Percentiles rank a stretch among this genome's conserved stretches.
Evolutionary conservation across 64 coral and sea anemone species (phyloP).

Genomic region (Dendronephthya gigantea): DNA sequence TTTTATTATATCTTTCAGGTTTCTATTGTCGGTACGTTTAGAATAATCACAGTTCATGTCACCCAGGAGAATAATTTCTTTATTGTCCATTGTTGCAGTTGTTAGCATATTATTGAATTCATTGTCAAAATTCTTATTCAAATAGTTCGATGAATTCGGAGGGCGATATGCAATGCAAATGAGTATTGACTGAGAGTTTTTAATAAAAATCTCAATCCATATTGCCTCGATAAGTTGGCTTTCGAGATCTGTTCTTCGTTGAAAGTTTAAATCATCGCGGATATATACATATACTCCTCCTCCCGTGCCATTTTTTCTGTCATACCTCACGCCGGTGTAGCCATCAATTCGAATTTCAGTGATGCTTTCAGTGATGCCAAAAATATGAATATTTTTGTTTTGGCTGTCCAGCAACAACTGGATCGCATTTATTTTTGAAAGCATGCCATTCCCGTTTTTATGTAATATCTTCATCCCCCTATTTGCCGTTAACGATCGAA

Average conservation of each 20-base stretch:
- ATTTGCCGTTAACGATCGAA: too few species aligned
- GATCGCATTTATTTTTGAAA: not conserved
- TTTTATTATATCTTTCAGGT: conserved; percentile 15
- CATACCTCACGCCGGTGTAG: not conserved
- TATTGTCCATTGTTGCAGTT: not conserved
- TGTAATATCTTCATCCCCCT: too few species aligned
- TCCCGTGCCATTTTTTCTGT: too few species aligned
- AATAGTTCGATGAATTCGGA: not conserved
- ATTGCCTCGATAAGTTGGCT: too few species aligned
- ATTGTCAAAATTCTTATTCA: conserved; percentile 11
- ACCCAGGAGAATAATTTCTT: conserved; percentile 2
- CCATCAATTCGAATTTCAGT: not conserved
- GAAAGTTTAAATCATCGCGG: too few species aligned
- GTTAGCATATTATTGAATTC: not conserved
- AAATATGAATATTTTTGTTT: not conserved
- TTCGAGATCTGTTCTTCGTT: too few species aligned
- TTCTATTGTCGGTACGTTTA: conserved; percentile 2
- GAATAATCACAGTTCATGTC: conserved; percentile 15
- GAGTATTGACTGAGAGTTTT: conserved; percentile 1
- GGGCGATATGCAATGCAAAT: conserved; percentile 12
- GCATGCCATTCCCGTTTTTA: too few species aligned
- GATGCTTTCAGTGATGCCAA: not conserved
- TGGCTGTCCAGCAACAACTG: too few species aligned
- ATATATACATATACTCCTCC: too few species aligned
- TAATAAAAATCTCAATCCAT: not conserved